phyloP scores from a whole-genome alignment of 2,113 vertebrate genomes.

The Elanoides forficatus region DNA sequence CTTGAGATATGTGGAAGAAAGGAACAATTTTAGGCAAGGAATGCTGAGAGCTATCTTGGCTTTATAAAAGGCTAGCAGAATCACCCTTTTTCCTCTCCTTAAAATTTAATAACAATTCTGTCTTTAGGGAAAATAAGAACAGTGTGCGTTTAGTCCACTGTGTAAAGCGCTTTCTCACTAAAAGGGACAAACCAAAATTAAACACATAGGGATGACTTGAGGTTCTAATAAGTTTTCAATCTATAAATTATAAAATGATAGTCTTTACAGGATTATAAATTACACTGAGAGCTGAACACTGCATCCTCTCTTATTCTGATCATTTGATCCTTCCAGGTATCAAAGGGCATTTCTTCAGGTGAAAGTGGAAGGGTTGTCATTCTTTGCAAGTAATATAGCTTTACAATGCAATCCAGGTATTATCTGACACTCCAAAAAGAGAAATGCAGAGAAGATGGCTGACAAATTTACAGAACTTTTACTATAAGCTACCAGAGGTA shows the following conservation, averaged over 20 bases:
- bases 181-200: background rate
- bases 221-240: background rate
- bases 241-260: background rate
- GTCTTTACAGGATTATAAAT: background rate
- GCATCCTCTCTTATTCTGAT: background rate
- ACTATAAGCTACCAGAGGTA: background rate
- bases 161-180: background rate
- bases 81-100: background rate
- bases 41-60: background rate
- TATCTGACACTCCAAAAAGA: background rate
- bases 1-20: background rate
- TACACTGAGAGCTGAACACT: background rate
- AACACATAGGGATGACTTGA: background rate
- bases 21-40: background rate
- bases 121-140: background rate
- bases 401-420: background rate
- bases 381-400: background rate
- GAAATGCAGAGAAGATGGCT: background rate
- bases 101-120: background rate
- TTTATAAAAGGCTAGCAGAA: background rate
- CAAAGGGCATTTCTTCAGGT: background rate
- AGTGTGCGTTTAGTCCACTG: background rate
- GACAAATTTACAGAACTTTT: background rate
- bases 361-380: background rate
- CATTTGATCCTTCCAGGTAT: background rate